phyloP scores from a whole-genome alignment of 1,140 invertebrate species.

The Ooceraea biroi region DNA sequence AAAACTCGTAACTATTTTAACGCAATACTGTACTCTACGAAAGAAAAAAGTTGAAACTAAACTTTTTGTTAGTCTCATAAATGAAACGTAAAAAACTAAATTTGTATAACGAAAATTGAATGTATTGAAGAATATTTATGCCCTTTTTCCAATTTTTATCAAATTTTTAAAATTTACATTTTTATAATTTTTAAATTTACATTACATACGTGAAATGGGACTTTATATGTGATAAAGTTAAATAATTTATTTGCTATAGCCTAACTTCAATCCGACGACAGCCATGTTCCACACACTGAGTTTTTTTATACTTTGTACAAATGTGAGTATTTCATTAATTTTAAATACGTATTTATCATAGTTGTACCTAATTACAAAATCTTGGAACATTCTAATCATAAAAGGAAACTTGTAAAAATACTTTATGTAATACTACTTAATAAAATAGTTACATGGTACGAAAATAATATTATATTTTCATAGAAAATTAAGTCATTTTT shows the following conservation, averaged over 20 bases:
- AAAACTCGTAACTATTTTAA: conserved; percentile 75
- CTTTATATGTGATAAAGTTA: background rate
- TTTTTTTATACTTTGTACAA: conserved; percentile 89
- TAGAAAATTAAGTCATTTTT: background rate
- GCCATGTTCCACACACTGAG: conserved; percentile 89
- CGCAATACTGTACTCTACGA: conserved; percentile 77
- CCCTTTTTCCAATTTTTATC: conserved; percentile 66
- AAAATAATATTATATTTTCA: too few species aligned
- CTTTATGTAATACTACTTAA: too few species aligned
- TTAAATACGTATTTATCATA: background rate
- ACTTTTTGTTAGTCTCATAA: conserved; percentile 7
- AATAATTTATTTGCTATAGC: conserved; percentile 85
- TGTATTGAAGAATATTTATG: conserved; percentile 80
- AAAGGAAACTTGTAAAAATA: too few species aligned
- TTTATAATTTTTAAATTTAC: background rate
- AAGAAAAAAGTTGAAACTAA: conserved; percentile 14
- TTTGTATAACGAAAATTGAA: background rate
- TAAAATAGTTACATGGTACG: too few species aligned
- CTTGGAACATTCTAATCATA: too few species aligned
- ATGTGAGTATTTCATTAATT: conserved; percentile 86
- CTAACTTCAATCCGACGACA: conserved; percentile 88
- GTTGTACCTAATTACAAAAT: background rate
- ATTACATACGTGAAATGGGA: background rate
- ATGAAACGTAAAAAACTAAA: background rate
- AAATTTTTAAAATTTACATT: background rate